Evolutionary conservation across 2,888 invertebrate genomes (phyloP), one percentile per base, ranked within the genome.

Genomic region (Lomographa bimaculata): DNA sequence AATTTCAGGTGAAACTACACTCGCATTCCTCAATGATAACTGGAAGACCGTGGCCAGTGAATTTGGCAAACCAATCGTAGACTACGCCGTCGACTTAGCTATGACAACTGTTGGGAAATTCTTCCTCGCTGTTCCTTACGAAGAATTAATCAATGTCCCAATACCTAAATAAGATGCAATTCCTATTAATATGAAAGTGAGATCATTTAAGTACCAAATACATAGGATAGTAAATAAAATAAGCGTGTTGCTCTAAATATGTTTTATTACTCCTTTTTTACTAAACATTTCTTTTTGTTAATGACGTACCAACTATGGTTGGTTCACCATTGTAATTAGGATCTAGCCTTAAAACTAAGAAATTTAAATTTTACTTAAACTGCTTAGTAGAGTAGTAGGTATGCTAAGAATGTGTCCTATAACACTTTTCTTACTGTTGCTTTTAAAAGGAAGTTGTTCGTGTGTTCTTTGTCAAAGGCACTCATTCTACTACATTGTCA

Each of bases 61-160:
- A 49, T 89, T 89, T 6, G 89, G 89, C 1, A 84, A 84, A 47
- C 89, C 87, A 0, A 75, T 89, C 1, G 76, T 87, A 1, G 87
- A 89, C 43, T 86, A 86, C 35, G 73, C 85, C 1, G 83, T 85
- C 1, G 84, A 83, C 0, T 48, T 86, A 39, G 82, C 80, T 1
- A 36, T 86, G 5, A 75, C 41, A 19, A 84, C 79, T 0, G 73
- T 87, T 3, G 75, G 78, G 47, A 85, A 80, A 42, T 87, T 89
- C 65, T 86, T 87, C 59, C 4, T 66, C 0, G 73, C 25, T 0
- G 86, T 85, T 2, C 89, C 89, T 0, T 83, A 79, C 24, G 71
- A 79, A 34, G 89, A 89, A 57, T 64, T 89, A 0, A 66, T 84
- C 1, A 47, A 82, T 28, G 65, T 86, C 9, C 82, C 84, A n/a